Evolutionary conservation across 2,888 invertebrate species (phyloP).

Genomic region (Heliconius charithonia): DNA sequence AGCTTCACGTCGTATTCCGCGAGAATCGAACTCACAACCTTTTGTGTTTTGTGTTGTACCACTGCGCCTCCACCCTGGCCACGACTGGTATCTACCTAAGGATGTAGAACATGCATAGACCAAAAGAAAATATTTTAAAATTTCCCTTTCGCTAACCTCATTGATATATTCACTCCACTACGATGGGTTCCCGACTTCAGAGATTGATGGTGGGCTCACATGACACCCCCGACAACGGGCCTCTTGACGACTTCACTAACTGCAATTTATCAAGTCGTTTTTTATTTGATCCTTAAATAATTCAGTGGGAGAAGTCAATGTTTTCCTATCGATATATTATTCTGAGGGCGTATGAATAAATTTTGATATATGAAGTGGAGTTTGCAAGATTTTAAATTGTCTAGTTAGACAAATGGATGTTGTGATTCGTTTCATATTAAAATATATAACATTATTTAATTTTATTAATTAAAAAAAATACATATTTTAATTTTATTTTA

Average conservation of each 20-base stretch:
- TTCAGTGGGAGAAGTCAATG: constrained; percentile 16
- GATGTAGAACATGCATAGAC: neutral
- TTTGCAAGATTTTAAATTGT: neutral
- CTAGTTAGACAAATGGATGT: constrained; percentile 1
- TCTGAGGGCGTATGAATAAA: constrained; percentile 6
- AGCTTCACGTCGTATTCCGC: no score
- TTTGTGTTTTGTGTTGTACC: no score
- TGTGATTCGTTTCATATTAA: neutral
- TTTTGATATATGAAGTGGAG: neutral
- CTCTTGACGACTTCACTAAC: constrained; percentile 83
- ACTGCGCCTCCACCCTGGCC: no score
- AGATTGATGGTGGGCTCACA: constrained; percentile 82
- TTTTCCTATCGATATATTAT: constrained; percentile 21
- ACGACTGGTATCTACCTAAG: neutral
- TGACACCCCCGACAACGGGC: constrained; percentile 77
- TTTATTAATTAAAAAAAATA: no score
- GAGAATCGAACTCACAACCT: no score
- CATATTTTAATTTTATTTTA: no score
- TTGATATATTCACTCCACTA: constrained; percentile 40
- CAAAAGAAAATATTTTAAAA: neutral
- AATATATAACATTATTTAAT: no score
- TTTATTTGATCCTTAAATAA: constrained; percentile 64
- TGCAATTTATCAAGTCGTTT: constrained; percentile 77
- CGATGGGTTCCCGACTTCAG: constrained; percentile 46
- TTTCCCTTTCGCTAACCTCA: constrained; percentile 29